Percentiles rank a stretch among this genome's conserved stretches.
phyloP scores from a whole-genome alignment of 2,113 vertebrate genomes.

The Odontophorus gujanensis region DNA sequence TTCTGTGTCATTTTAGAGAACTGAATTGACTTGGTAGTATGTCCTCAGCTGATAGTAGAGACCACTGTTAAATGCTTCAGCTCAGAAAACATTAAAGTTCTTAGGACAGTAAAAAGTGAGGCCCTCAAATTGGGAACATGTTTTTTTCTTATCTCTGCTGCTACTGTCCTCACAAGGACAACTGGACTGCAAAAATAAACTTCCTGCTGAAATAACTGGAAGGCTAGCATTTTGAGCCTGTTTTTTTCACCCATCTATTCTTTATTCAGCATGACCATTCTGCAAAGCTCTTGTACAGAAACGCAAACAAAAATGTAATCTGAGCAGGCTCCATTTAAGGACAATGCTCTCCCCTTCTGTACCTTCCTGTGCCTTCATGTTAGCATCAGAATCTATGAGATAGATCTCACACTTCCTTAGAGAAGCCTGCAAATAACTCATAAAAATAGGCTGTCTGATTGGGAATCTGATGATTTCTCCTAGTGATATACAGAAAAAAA shows the following conservation, averaged over 20 bases:
- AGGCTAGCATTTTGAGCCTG: accelerated
- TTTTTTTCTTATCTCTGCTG: not conserved
- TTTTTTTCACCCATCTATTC: not conserved
- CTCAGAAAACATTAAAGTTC: not conserved
- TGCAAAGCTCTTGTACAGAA: not conserved
- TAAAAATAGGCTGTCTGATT: not conserved
- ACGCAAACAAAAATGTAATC: not conserved
- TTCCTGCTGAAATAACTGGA: accelerated
- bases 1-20: not conserved
- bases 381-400: not conserved
- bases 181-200: not conserved
- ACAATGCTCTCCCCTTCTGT: not conserved
- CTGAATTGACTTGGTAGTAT: not conserved
- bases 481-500: not conserved
- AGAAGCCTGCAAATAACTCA: not conserved
- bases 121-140: not conserved
- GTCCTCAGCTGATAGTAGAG: not conserved
- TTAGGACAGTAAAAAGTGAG: not conserved
- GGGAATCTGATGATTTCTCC: not conserved
- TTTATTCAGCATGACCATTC: not conserved
- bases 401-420: not conserved
- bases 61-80: accelerated
- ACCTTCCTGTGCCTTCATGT: accelerated
- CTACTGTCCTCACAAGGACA: not conserved
- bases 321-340: not conserved